Evolutionary conservation across 2,113 vertebrate genomes (phyloP), one percentile per base, ranked within the genome.

Genomic region (Pluvianellus socialis): DNA sequence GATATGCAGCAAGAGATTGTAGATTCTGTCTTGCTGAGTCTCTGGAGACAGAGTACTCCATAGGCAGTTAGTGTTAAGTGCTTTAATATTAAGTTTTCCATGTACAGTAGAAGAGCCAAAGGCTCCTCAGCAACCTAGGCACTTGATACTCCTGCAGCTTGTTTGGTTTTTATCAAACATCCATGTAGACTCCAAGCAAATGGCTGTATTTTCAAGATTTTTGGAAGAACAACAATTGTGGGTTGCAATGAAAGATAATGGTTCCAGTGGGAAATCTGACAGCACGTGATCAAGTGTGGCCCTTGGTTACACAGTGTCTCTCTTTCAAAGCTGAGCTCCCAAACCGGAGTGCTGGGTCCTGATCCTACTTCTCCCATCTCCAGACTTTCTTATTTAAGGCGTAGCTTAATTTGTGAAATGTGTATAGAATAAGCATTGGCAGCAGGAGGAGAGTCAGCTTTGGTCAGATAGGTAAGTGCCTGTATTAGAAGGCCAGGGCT

Each of bases 161-260:
- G 33, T 61, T 80, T 77, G 35, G 33, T 16, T 62, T 58, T 5
- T 59, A 32, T 65, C 79, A 80, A 52, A 72, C 10, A 52, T 33
- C 23, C 5, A 2, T 14, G 11, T 35, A 65, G 33, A 79, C 8
- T 92, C n/a, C 8, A 38, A 95, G 61, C 4, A 82, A 79, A 42
- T 22, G 10, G 18, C 7, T 79, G 9, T 38, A 2, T 40, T 80
- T 61, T 53, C 11, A n/a, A 53, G 15, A 2, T 7, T 27, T 52
- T 62, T 59, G 59, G 5, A 17, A 49, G 67, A 74, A 35, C 12
- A 68, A 6, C 7, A 20, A 20, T 15, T 58, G 8, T 0, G 0
- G 13, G 5, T 49, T 79, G 26, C 20, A 47, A 40, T 14, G 14
- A 61, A 61, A 56, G 33, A 35, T 5, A 65, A 26, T 72, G 11